These are phyloP conservation scores for Scleropages formosus DNA, from an alignment of 2,797 vertebrate species.

Conservation along the genomic window DNA sequence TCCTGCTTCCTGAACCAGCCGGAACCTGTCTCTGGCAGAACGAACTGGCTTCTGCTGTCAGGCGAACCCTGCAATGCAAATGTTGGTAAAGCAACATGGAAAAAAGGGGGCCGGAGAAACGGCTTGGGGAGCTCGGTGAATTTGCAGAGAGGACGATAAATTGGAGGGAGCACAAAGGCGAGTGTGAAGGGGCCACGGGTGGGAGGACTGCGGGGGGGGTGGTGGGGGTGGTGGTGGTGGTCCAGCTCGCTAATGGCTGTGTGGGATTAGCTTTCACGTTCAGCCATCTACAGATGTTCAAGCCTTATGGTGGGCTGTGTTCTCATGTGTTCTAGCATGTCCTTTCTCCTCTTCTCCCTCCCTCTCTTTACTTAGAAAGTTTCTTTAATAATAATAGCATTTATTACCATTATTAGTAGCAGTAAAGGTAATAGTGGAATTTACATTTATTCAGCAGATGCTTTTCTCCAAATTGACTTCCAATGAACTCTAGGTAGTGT, in stretches of 20 bases:
- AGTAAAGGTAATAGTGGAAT: no score
- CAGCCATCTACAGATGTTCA: constrained; percentile 7
- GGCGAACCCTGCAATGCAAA: constrained; percentile 66
- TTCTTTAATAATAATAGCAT: no score
- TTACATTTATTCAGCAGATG: no score
- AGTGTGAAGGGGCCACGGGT: constrained; percentile 4
- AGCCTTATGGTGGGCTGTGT: neutral
- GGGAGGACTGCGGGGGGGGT: neutral
- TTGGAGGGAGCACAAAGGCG: constrained; percentile 21
- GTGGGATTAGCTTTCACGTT: constrained; percentile 29
- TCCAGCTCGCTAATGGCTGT: constrained; percentile 27
- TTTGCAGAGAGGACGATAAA: constrained; percentile 5
- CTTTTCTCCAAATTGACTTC: no score
- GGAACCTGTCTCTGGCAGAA: constrained; percentile 57
- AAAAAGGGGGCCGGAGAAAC: constrained; percentile 52
- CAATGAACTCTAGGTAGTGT: no score
- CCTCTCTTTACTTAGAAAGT: no score
- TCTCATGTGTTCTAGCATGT: neutral
- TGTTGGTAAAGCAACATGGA: constrained; percentile 57
- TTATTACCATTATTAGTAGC: no score
- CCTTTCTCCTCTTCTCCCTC: neutral
- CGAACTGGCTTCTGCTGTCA: constrained; percentile 65
- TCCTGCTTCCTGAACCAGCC: constrained; percentile 59
- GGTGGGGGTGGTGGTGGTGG: no score
- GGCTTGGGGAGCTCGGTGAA: neutral